phyloP scores from a whole-genome alignment of 2,113 vertebrate species.

The Chaetops frenatus region DNA sequence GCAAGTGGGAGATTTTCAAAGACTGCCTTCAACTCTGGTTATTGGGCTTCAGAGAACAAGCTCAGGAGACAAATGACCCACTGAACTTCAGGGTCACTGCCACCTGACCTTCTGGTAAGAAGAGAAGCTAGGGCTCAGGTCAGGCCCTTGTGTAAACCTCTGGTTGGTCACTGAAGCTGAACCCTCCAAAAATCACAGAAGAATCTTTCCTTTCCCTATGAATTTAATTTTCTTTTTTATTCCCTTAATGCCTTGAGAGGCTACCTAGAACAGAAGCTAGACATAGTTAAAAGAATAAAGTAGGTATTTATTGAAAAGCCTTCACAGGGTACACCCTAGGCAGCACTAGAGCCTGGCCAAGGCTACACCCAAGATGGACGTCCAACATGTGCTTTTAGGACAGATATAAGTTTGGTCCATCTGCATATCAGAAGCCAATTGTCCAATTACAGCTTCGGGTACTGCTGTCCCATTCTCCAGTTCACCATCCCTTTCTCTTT shows the following conservation, averaged over 20 bases:
- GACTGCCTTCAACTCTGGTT: background rate
- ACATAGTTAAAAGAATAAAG: too few species aligned
- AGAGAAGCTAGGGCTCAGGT: background rate
- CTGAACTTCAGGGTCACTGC: background rate
- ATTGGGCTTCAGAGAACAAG: background rate
- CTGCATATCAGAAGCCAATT: too few species aligned
- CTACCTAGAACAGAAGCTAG: too few species aligned
- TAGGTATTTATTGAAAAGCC: too few species aligned
- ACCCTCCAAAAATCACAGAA: background rate
- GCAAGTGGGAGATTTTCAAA: background rate
- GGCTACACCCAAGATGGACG: too few species aligned
- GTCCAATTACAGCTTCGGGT: too few species aligned
- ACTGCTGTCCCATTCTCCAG: too few species aligned
- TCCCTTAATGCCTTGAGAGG: background rate
- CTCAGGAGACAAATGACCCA: background rate
- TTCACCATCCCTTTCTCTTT: too few species aligned
- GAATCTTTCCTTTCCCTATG: background rate
- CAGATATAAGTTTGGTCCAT: too few species aligned
- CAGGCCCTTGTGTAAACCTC: background rate
- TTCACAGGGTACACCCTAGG: too few species aligned
- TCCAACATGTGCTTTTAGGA: too few species aligned
- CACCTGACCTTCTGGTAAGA: background rate
- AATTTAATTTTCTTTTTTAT: background rate
- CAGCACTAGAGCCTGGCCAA: too few species aligned
- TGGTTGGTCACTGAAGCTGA: background rate